phyloP scores from a whole-genome alignment of 2,113 vertebrate species.

The Labrus mixtus region DNA sequence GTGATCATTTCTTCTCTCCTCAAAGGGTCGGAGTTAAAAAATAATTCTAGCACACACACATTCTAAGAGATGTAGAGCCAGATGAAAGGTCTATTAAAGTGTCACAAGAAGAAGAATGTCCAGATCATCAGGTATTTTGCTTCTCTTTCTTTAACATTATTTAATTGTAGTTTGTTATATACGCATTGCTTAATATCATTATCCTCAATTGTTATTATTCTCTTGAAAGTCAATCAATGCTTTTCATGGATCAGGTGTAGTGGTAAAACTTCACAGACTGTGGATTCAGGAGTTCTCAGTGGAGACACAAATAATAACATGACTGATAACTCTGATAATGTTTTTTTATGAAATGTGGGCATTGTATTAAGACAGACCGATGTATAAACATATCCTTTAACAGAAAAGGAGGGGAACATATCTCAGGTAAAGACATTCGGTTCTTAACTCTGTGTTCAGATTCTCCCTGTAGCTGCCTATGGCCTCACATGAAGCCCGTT shows the following conservation, averaged over 20 bases:
- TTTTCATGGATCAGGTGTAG: no score
- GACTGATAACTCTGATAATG: neutral
- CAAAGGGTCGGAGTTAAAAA: neutral
- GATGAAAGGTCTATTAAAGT: no score
- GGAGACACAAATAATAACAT: neutral
- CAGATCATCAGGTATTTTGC: no score
- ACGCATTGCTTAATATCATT: no score
- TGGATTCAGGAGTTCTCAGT: neutral
- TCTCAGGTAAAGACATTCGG: conserved; percentile 28
- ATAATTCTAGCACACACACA: no score
- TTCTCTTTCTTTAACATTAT: neutral
- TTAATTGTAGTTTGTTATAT: neutral
- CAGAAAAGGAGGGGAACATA: conserved; percentile 1
- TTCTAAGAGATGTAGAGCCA: no score
- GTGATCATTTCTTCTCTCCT: neutral
- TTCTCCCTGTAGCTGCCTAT: conserved; percentile 77
- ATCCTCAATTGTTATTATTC: neutral
- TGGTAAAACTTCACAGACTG: neutral
- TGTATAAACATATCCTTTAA: neutral
- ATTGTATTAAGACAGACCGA: neutral
- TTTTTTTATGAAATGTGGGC: neutral
- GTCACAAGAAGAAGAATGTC: neutral
- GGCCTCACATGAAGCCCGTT: conserved; percentile 40
- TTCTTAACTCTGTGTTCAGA: conserved; percentile 38
- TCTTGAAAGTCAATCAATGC: no score